Percentiles rank a stretch among this genome's conserved stretches.
Conservation (phyloP, 2,797 vertebrate genomes). For the Masticophis lateralis region DNA sequence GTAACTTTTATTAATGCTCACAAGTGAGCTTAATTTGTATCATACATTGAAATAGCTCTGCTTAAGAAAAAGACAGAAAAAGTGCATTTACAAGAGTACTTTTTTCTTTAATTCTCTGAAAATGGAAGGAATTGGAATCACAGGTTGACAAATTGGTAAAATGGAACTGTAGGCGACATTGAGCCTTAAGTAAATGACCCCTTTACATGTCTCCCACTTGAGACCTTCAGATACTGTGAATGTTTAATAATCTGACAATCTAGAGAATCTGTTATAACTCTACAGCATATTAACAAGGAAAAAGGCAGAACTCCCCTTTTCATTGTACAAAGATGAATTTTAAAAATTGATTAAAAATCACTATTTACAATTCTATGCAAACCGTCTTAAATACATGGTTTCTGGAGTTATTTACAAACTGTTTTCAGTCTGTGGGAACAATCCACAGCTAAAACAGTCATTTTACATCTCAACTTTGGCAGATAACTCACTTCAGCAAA, state of each 20-base stretch:
- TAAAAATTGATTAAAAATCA: conserved; percentile 91
- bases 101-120: conserved; percentile 81
- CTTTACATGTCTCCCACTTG: conserved; percentile 72
- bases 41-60: conserved; percentile 86
- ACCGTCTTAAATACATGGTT: conserved; percentile 88
- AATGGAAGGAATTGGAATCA: conserved; percentile 79
- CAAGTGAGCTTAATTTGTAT: conserved; percentile 80
- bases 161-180: conserved; percentile 76
- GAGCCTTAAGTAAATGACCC: conserved; percentile 75
- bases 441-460: conserved; percentile 78
- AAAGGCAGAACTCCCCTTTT: conserved; percentile 66
- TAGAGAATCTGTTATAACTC: conserved; percentile 79
- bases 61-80: conserved; percentile 82
- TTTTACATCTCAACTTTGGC: conserved; percentile 73
- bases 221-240: conserved; percentile 68
- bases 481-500: conserved; percentile 73
- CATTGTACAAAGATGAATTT: conserved; percentile 90
- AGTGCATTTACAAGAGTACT: conserved; percentile 81
- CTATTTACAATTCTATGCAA: conserved; percentile 92
- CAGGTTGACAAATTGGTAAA: conserved; percentile 79
- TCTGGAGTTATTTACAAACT: conserved; percentile 89
- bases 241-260: conserved; percentile 75
- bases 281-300: conserved; percentile 83
- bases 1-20: conserved; percentile 90
- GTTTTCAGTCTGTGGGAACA: conserved; percentile 72